A percentile compares a stretch with the other conserved stretches of the same genome.
phyloP scores from a whole-genome alignment of 1,140 invertebrate genomes.

The Pseudomyrmex concolor region DNA sequence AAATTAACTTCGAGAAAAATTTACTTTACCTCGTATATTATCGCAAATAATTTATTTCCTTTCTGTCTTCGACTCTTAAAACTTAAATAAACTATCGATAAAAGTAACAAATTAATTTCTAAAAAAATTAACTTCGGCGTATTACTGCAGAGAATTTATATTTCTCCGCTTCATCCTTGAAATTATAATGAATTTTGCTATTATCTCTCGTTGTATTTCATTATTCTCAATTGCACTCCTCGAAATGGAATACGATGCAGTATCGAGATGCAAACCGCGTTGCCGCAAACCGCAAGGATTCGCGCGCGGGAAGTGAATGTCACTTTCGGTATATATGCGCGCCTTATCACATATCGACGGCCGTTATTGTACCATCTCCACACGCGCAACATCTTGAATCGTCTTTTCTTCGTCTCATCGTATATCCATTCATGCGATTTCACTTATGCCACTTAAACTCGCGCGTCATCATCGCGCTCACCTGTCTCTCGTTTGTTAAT shows the following conservation, averaged over 20 bases:
- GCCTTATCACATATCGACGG: slow-evolving; percentile 36
- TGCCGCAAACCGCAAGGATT: slow-evolving; percentile 13
- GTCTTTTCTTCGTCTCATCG: slow-evolving; percentile 31
- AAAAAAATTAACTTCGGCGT: too few relatives aligned
- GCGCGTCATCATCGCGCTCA: slow-evolving; percentile 57
- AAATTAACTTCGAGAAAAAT: not conserved
- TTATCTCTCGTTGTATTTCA: too few relatives aligned
- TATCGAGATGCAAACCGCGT: not conserved
- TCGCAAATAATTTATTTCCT: not conserved
- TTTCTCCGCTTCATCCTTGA: too few relatives aligned
- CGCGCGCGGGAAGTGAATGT: slow-evolving; percentile 17
- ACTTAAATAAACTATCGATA: too few relatives aligned
- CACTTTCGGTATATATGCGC: slow-evolving; percentile 16
- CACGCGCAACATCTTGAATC: slow-evolving; percentile 9
- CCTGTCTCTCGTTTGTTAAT: slow-evolving; percentile 65
- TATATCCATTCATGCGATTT: slow-evolving; percentile 57
- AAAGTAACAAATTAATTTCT: too few relatives aligned
- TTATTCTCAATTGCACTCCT: not conserved
- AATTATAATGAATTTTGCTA: too few relatives aligned
- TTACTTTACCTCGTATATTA: not conserved
- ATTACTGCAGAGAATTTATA: too few relatives aligned
- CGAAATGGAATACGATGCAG: not conserved
- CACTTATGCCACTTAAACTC: slow-evolving; percentile 61
- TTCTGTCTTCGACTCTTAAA: too few relatives aligned
- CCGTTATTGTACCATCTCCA: slow-evolving; percentile 44